Conservation (phyloP, 1,140 invertebrate genomes). For the Macrocentrus cingulum region DNA sequence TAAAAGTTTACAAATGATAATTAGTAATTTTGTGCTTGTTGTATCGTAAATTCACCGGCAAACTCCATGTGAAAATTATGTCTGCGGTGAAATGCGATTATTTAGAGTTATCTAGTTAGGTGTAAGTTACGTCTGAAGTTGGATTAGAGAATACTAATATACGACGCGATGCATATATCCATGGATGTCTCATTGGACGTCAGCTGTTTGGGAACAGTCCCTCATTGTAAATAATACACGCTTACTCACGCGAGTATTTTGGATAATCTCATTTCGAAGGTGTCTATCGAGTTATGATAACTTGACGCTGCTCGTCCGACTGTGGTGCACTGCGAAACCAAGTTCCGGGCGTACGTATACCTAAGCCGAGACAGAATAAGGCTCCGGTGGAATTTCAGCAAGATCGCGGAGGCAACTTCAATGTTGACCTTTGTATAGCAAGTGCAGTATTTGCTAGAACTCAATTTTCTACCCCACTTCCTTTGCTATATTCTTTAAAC, state of each 20-base stretch:
- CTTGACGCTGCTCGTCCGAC: conserved; percentile 15
- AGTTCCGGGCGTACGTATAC: conserved; percentile 23
- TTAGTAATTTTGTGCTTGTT: too few species aligned
- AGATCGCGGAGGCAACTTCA: conserved; percentile 24
- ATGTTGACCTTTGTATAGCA: conserved; percentile 24
- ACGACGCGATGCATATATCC: background rate
- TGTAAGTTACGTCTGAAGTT: background rate
- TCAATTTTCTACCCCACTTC: conserved; percentile 24
- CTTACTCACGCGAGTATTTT: background rate
- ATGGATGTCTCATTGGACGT: conserved; percentile 2
- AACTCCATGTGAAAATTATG: too few species aligned
- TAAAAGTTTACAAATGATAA: too few species aligned
- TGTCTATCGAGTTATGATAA: conserved; percentile 30
- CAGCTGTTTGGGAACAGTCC: conserved; percentile 11
- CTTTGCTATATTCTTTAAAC: background rate
- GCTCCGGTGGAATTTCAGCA: conserved; percentile 1
- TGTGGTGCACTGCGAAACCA: conserved; percentile 23
- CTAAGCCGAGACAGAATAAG: background rate
- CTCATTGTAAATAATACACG: conserved; percentile 10
- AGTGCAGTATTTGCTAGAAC: conserved; percentile 22
- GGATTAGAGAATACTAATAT: background rate
- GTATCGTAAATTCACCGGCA: too few species aligned
- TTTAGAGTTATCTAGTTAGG: background rate
- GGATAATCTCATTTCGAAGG: conserved; percentile 4
- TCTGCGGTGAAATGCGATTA: too few species aligned